phyloP scores from a whole-genome alignment of 2,888 invertebrate species.

The Notodonta dromedarius region DNA sequence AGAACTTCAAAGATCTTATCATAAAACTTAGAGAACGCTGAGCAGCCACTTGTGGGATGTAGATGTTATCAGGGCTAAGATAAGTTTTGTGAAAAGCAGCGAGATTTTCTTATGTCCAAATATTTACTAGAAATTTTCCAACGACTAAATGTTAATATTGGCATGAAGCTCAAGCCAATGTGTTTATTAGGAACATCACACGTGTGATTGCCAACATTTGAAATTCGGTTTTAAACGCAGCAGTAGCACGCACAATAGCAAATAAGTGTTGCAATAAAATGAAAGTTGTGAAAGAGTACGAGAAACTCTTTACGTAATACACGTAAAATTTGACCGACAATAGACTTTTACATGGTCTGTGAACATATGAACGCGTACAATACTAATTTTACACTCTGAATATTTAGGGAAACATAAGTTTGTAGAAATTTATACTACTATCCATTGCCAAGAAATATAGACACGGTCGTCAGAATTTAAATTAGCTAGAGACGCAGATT shows the following conservation, averaged over 20 bases:
- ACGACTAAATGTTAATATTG: slow-evolving; percentile 8
- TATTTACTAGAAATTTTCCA: too few relatives aligned
- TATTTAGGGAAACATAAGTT: slow-evolving; percentile 21
- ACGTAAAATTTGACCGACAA: slow-evolving; percentile 40
- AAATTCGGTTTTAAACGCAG: slow-evolving; percentile 34
- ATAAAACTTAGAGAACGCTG: slow-evolving; percentile 11
- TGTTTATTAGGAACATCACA: slow-evolving; percentile 8
- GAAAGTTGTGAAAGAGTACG: slow-evolving; percentile 62
- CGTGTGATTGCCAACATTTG: slow-evolving; percentile 34
- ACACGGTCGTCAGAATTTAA: slow-evolving; percentile 20
- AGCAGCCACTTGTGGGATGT: slow-evolving; percentile 24
- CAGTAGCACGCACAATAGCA: slow-evolving; percentile 45
- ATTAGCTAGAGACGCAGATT: slow-evolving; percentile 17
- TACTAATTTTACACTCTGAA: slow-evolving; percentile 31
- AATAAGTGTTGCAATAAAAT: slow-evolving; percentile 55
- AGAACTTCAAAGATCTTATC: slow-evolving; percentile 34
- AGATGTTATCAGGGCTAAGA: slow-evolving; percentile 24
- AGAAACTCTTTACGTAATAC: slow-evolving; percentile 51
- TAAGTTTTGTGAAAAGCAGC: neutral
- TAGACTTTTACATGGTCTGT: slow-evolving; percentile 44
- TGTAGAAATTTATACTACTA: slow-evolving; percentile 19
- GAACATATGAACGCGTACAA: slow-evolving; percentile 40
- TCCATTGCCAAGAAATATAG: slow-evolving; percentile 30
- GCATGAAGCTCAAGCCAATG: slow-evolving; percentile 12
- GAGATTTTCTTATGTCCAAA: too few relatives aligned